These are phyloP conservation scores for Lepas anatifera DNA, from an alignment of 2,888 invertebrate species.

Conservation along the genomic window DNA sequence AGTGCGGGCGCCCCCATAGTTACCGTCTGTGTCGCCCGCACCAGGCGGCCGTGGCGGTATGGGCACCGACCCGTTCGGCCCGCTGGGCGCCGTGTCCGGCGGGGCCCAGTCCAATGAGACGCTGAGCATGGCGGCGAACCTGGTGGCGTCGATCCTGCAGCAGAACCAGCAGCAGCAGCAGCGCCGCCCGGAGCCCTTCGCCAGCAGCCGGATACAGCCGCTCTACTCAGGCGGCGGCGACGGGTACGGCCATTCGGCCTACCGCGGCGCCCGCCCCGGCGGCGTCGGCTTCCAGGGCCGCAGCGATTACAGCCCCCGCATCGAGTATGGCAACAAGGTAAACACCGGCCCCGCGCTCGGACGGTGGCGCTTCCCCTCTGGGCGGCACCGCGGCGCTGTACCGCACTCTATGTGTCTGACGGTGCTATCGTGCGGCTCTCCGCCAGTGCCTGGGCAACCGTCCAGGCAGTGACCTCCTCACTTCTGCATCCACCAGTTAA, in stretches of 20 bases:
- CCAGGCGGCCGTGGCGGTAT: no score
- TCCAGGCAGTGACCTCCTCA: no score
- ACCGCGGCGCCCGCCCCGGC: neutral
- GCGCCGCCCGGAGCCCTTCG: neutral
- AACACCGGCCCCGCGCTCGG: neutral
- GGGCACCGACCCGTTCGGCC: no score
- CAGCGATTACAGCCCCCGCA: neutral
- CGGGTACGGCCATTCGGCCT: neutral
- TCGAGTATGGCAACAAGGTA: neutral
- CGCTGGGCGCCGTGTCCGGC: neutral
- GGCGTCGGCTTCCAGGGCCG: neutral
- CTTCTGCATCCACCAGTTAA: no score
- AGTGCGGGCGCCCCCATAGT: neutral
- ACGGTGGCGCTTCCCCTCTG: neutral
- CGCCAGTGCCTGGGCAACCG: no score
- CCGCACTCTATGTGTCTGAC: no score
- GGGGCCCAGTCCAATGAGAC: neutral
- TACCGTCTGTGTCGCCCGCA: no score
- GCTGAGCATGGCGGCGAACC: constrained; percentile 5
- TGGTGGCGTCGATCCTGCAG: constrained; percentile 4
- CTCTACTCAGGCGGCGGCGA: neutral
- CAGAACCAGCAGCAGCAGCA: neutral
- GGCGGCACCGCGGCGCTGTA: neutral
- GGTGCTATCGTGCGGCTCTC: no score
- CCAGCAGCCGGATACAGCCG: neutral